Conservation (phyloP, 2,113 vertebrate genomes). For the Dolichotis patagonum region DNA sequence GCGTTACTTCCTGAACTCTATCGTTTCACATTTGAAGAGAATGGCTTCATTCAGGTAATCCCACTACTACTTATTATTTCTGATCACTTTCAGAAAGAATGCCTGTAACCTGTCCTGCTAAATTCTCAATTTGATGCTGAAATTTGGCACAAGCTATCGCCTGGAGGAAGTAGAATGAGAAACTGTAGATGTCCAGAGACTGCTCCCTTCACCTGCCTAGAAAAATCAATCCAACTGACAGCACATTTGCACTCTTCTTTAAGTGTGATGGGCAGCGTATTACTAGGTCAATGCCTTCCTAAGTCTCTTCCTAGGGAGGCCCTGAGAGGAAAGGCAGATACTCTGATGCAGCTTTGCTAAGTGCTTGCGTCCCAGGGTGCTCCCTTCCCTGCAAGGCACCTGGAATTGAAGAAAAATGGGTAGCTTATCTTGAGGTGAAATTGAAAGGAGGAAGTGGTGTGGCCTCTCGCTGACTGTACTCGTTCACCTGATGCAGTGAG, state of each 20-base stretch:
- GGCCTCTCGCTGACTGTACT: neutral
- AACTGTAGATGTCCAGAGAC: neutral
- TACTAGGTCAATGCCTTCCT: neutral
- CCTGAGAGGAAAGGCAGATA: neutral
- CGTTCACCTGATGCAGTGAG: neutral
- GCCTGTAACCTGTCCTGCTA: neutral
- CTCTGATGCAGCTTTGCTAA: neutral
- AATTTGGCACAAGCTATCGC: neutral
- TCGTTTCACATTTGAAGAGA: slow-evolving; percentile 18
- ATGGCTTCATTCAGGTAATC: neutral
- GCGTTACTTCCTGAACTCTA: slow-evolving; percentile 41
- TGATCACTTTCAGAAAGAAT: neutral
- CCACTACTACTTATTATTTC: slow-evolving; percentile 8
- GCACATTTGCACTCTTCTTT: neutral
- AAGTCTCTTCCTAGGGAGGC: neutral
- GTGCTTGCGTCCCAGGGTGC: neutral
- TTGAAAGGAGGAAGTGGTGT: neutral
- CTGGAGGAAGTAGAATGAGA: neutral
- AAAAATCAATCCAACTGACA: neutral
- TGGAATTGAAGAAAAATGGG: slow-evolving; percentile 26
- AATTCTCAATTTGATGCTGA: neutral
- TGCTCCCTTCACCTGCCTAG: neutral
- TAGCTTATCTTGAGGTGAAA: neutral
- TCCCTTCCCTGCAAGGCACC: neutral
- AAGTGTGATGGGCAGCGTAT: neutral